Evolutionary conservation across 2,797 vertebrate species (phyloP).

Genomic region (Astyanax mexicanus): DNA sequence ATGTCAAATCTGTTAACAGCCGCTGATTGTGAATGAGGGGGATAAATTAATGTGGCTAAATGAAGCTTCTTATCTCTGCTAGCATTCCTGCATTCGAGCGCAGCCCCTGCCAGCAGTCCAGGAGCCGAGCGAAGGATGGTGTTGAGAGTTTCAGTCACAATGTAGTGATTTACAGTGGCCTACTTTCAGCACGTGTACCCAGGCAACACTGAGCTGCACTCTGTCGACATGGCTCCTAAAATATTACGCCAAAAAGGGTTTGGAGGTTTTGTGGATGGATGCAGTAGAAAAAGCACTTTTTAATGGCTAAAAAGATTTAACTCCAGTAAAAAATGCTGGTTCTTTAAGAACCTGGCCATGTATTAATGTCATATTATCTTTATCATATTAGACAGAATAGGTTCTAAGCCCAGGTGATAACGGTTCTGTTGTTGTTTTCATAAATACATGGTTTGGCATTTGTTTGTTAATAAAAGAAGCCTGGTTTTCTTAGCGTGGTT

Average conservation of each 20-base stretch:
- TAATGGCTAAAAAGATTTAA: background rate
- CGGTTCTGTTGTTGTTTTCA: no score
- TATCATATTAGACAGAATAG: no score
- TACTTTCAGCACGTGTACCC: constrained; percentile 53
- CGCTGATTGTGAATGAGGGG: constrained; percentile 50
- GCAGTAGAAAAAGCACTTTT: background rate
- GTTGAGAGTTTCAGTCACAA: constrained; percentile 59
- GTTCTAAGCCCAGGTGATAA: no score
- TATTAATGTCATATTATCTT: no score
- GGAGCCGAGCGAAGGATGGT: constrained; percentile 50
- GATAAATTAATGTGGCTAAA: constrained; percentile 61
- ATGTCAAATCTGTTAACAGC: constrained; percentile 59
- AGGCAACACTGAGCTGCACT: background rate
- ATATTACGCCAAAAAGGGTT: no score
- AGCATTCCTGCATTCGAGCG: constrained; percentile 48
- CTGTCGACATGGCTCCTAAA: no score
- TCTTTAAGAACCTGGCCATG: no score
- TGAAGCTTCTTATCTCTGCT: constrained; percentile 61
- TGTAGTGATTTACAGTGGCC: constrained; percentile 58
- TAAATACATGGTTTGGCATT: no score
- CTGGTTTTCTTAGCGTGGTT: no score
- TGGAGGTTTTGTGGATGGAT: background rate
- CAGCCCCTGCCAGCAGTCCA: constrained; percentile 58
- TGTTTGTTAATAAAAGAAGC: no score
- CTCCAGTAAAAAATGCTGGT: no score